A percentile compares a stretch with the other conserved stretches of the same genome.
phyloP scores from a whole-genome alignment of 2,113 vertebrate genomes.

The Triplophysa rosa region DNA sequence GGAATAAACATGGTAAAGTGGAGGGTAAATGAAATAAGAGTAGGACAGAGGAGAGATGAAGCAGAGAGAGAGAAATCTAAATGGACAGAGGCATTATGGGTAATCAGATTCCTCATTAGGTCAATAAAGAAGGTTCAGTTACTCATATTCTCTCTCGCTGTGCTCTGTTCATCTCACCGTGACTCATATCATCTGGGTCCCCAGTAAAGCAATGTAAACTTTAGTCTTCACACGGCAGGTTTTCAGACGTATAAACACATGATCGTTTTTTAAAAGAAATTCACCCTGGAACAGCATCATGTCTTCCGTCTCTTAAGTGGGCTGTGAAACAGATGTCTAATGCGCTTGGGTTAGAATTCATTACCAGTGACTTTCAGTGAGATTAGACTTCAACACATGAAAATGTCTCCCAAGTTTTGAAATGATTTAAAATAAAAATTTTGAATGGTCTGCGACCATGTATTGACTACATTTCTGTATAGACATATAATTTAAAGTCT shows the following conservation, averaged over 20 bases:
- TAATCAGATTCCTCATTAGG: slow-evolving; percentile 28
- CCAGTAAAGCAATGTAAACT: neutral
- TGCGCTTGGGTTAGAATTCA: slow-evolving; percentile 6
- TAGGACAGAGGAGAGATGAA: neutral
- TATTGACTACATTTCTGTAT: too few species aligned
- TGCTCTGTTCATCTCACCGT: neutral
- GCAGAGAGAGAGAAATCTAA: slow-evolving; percentile 1
- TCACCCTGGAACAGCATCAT: neutral
- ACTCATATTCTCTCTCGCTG: slow-evolving; percentile 14
- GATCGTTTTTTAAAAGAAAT: too few species aligned
- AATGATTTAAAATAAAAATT: too few species aligned
- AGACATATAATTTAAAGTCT: too few species aligned
- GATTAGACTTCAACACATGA: slow-evolving; percentile 16
- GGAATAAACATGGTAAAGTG: neutral
- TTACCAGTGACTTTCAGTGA: neutral
- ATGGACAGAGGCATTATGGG: slow-evolving; percentile 6
- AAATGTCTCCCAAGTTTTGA: neutral
- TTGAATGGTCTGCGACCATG: too few species aligned
- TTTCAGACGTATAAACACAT: too few species aligned
- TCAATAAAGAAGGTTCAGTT: slow-evolving; percentile 14
- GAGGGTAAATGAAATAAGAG: neutral
- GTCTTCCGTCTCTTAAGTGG: neutral
- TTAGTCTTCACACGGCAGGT: too few species aligned
- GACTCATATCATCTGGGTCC: neutral
- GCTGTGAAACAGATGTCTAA: slow-evolving; percentile 16